Percentiles rank a stretch among this genome's conserved stretches.
These are phyloP conservation scores for Fopius arisanus DNA, from an alignment of 1,140 invertebrate genomes.

Conservation along the genomic window DNA sequence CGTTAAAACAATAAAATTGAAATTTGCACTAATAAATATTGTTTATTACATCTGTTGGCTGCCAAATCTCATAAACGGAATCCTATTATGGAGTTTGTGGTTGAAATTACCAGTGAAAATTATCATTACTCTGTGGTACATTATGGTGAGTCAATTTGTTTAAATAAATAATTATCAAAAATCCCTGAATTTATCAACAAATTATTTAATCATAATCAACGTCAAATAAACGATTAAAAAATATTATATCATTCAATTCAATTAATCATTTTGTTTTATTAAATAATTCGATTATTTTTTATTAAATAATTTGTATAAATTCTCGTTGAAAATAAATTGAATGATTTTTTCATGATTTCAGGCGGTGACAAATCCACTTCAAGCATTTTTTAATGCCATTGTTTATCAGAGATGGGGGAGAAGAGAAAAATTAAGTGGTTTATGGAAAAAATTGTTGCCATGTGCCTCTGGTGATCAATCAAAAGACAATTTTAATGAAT, in stretches of 20 bases:
- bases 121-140: conserved; percentile 79
- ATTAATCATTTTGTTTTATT: too few relatives aligned
- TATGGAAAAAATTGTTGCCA: conserved; percentile 49
- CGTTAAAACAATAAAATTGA: conserved; percentile 73
- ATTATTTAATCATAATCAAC: too few relatives aligned
- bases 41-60: conserved; percentile 85
- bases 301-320: too few relatives aligned
- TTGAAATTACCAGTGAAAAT: conserved; percentile 73
- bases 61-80: conserved; percentile 80
- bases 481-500: conserved; percentile 34
- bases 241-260: too few relatives aligned
- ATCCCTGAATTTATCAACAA: too few relatives aligned
- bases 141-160: conserved; percentile 72
- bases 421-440: conserved; percentile 52
- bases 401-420: conserved; percentile 78
- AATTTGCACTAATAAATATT: conserved; percentile 79
- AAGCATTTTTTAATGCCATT: conserved; percentile 80
- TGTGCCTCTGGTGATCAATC: neutral
- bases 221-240: too few relatives aligned
- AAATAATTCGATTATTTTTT: too few relatives aligned
- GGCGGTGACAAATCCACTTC: conserved; percentile 82
- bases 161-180: too few relatives aligned
- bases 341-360: conserved; percentile 53
- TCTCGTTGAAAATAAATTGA: too few relatives aligned
- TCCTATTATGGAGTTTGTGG: conserved; percentile 80